Evolutionary conservation across 1,140 invertebrate species (phyloP).

Genomic region (Drosophila azteca): DNA sequence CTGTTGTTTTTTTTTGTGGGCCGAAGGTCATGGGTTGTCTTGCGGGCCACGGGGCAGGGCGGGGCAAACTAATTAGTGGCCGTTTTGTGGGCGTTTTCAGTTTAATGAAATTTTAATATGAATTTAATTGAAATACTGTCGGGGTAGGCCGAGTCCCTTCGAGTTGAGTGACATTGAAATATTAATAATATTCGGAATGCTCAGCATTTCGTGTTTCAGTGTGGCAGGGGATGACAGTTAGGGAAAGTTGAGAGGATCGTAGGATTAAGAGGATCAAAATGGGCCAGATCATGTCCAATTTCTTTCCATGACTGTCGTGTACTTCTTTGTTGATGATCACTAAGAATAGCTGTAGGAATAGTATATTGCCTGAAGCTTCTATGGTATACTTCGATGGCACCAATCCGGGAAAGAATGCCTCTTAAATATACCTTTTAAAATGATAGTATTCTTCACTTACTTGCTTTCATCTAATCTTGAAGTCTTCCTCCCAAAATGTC

Average conservation of each 20-base stretch:
- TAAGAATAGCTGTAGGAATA: no score
- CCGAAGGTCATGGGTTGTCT: constrained; percentile 53
- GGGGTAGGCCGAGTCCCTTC: background rate
- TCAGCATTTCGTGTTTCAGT: background rate
- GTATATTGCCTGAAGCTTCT: no score
- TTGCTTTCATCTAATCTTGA: background rate
- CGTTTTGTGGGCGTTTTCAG: constrained; percentile 66
- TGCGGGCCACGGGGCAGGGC: constrained; percentile 14
- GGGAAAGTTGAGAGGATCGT: no score
- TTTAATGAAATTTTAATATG: constrained; percentile 77
- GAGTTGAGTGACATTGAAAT: background rate
- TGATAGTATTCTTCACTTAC: background rate
- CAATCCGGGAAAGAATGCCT: no score
- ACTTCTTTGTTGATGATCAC: no score
- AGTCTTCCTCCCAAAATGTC: background rate
- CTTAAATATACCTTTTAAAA: no score
- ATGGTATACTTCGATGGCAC: no score
- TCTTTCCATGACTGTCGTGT: no score
- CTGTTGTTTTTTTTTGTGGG: constrained; percentile 7
- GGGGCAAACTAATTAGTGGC: constrained; percentile 72
- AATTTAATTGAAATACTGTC: constrained; percentile 63
- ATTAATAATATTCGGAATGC: constrained; percentile 4
- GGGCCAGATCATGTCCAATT: no score
- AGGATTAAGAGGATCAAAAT: no score
- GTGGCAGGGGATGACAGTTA: background rate